Evolutionary conservation across 2,888 invertebrate genomes (phyloP).

Genomic region (Aquatica leii): DNA sequence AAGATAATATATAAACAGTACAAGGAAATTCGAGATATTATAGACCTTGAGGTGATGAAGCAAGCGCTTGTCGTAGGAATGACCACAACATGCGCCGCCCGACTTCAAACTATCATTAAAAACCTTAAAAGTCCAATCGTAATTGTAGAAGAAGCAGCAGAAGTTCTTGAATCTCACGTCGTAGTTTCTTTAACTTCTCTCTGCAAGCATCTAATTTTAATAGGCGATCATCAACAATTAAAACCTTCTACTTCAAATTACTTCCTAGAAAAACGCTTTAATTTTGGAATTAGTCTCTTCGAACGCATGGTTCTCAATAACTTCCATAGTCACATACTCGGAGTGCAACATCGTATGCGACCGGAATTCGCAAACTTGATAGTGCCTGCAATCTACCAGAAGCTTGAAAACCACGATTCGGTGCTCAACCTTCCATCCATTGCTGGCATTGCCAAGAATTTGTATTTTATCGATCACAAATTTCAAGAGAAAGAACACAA

Average conservation of each 20-base stretch:
- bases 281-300: slow-evolving; percentile 81
- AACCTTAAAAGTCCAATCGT: slow-evolving; percentile 72
- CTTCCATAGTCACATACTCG: too few relatives aligned
- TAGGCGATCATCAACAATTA: slow-evolving; percentile 87
- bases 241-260: slow-evolving; percentile 73
- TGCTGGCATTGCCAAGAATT: background rate
- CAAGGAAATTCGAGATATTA: slow-evolving; percentile 58
- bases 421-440: slow-evolving; percentile 64
- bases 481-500: background rate
- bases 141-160: slow-evolving; percentile 89
- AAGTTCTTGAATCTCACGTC: slow-evolving; percentile 85
- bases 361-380: too few relatives aligned
- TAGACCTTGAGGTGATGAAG: slow-evolving; percentile 66
- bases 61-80: slow-evolving; percentile 71
- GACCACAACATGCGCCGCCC: slow-evolving; percentile 81
- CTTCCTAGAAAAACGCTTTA: slow-evolving; percentile 69
- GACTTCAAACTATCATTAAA: slow-evolving; percentile 68
- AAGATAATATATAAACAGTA: slow-evolving; percentile 39
- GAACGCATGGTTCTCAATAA: slow-evolving; percentile 77
- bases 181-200: slow-evolving; percentile 75
- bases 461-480: slow-evolving; percentile 6
- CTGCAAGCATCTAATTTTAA: slow-evolving; percentile 83
- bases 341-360: too few relatives aligned
- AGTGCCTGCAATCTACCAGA: slow-evolving; percentile 73
- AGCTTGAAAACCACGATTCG: slow-evolving; percentile 66